Evolutionary conservation across 2,888 invertebrate species (phyloP), one percentile per base, ranked within the genome.

Genomic region (Oegoconia quadripuncta): DNA sequence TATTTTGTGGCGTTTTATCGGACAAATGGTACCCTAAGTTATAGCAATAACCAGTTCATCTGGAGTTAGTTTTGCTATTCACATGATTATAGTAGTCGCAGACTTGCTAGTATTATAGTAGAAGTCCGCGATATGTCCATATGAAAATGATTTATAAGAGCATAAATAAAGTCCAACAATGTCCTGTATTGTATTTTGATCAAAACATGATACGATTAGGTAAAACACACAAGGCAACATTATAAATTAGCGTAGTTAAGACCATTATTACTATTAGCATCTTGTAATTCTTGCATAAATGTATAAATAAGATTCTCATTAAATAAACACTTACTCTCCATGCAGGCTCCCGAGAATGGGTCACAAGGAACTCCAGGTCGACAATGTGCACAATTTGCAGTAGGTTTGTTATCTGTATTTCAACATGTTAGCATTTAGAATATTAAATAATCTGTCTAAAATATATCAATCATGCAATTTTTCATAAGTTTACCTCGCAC

Each of bases 311-410:
- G n/a, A n/a, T n/a, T n/a, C n/a, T 25, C n/a, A 36, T 28, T 22
- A 43, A 32, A 14, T 2, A 20, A 38, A 32, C 53, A 84, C 91
- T 90, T 91, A 95, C 95, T 95, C 91, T 93, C 92, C 69, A 93
- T 91, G 77, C 95, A 96, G 49, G 93, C 94, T 16, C 95, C 94
- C 3, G 94, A 94, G 38, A 91, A 89, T 14, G 93, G 92, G 73
- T 95, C 93, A 62, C 95, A 96, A 20, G 90, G 89, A 32, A 92
- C 90, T 46, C 95, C 95, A 22, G 93, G 91, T 39, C 94, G 92
- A 67, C 95, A 95, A 58, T 95, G 93, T 48, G 90, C 91, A 67
- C 94, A 94, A 52, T 91, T 92, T 6, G 74, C 62, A 17, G 67
- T 52, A 8, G 74, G 73, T 34, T 64, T 70, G 35, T 67, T 67